Evolutionary conservation across 2,113 vertebrate species (phyloP).

Genomic region (Calyptomena viridis): DNA sequence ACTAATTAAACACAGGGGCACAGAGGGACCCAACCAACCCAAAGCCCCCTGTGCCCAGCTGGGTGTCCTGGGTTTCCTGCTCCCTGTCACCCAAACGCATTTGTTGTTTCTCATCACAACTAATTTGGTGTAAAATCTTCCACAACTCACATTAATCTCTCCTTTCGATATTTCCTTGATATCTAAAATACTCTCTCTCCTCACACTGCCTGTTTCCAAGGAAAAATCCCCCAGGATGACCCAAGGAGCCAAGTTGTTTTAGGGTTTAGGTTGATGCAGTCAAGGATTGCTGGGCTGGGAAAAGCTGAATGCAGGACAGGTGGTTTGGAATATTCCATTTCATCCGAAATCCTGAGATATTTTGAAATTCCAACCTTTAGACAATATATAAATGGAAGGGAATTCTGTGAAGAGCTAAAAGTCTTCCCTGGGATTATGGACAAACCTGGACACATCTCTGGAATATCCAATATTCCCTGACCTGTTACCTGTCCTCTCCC

Average conservation of each 20-base stretch:
- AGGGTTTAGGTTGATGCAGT: too few species aligned
- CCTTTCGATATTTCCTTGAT: background rate
- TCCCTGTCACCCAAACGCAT: background rate
- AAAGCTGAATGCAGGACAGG: background rate
- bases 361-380: background rate
- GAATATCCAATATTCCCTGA: background rate
- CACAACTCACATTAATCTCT: background rate
- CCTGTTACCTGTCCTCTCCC: background rate
- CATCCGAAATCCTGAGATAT: background rate
- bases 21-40: background rate
- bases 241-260: background rate
- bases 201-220: background rate
- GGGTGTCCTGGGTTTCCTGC: background rate
- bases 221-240: background rate
- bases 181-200: background rate
- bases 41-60: background rate
- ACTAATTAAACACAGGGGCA: too few species aligned
- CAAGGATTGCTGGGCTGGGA: background rate
- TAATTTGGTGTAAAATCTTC: background rate
- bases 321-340: background rate
- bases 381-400: background rate
- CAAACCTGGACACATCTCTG: fast-evolving
- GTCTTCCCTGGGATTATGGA: background rate
- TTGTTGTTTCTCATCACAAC: fast-evolving
- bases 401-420: background rate